Evolutionary conservation across 2,797 vertebrate species (phyloP).

Genomic region (Pseudomugil gertrudae): DNA sequence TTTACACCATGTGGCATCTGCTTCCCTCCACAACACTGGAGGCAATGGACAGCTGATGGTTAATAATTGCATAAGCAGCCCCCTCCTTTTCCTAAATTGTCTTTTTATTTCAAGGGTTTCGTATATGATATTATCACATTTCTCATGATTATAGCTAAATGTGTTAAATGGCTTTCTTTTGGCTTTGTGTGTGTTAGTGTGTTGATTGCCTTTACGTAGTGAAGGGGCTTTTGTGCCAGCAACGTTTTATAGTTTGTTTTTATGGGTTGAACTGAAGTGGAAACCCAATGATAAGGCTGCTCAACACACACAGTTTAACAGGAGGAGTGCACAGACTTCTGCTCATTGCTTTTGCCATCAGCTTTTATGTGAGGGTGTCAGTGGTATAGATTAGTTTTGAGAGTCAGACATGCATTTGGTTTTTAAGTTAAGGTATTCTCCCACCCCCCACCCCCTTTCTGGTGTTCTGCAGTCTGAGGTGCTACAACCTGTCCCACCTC

Average conservation of each 20-base stretch:
- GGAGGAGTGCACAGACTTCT: conserved; percentile 22
- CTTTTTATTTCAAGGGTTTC: conserved; percentile 24
- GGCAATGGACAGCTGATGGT: conserved; percentile 66
- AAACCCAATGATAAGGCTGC: conserved; percentile 42
- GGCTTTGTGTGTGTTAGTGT: conserved; percentile 42
- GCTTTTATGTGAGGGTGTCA: conserved; percentile 17
- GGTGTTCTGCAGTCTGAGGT: conserved; percentile 62
- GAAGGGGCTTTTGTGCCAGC: conserved; percentile 44
- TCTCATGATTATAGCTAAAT: conserved; percentile 51
- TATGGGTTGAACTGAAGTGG: conserved; percentile 24
- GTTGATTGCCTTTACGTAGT: conserved; percentile 64
- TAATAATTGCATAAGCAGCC: conserved; percentile 57
- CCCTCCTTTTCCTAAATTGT: background rate
- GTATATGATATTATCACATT: conserved; percentile 49
- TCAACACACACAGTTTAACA: conserved; percentile 34
- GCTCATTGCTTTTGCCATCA: conserved; percentile 34
- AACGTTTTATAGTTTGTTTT: conserved; percentile 42
- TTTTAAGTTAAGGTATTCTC: conserved; percentile 14
- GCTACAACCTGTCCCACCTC: conserved; percentile 55
- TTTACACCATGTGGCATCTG: conserved; percentile 66
- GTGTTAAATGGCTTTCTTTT: conserved; percentile 55
- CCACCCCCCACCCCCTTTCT: conserved; percentile 4
- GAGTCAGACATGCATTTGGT: conserved; percentile 4
- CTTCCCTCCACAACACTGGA: conserved; percentile 50
- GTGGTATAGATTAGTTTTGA: conserved; percentile 27